phyloP scores from a whole-genome alignment of 1,140 invertebrate genomes.

The Brachionus rubens region DNA sequence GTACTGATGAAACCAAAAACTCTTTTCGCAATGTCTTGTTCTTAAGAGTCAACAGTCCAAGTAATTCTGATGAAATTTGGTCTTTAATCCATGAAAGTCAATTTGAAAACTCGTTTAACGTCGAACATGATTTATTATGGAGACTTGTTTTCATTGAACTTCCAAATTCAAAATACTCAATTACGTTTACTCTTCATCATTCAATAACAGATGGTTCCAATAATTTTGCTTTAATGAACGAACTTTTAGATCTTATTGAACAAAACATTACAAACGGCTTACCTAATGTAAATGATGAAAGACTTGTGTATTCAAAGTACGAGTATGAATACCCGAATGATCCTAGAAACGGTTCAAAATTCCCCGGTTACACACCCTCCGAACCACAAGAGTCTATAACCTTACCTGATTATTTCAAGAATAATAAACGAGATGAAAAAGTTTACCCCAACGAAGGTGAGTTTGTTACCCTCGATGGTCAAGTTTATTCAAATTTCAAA shows the following conservation, averaged over 20 bases:
- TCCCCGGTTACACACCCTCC: too few species aligned
- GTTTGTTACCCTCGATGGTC: not conserved
- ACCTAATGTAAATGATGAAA: not conserved
- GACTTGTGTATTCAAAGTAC: not conserved
- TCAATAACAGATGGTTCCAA: slow-evolving; percentile 4
- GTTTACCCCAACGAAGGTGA: not conserved
- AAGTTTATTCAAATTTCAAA: not conserved
- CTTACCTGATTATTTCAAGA: not conserved
- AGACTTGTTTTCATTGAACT: not conserved
- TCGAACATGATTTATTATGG: slow-evolving; percentile 14
- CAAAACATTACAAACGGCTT: not conserved
- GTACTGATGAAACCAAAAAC: not conserved
- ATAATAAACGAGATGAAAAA: not conserved
- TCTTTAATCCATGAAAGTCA: not conserved
- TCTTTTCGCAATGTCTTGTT: too few species aligned
- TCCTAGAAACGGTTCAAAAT: not conserved
- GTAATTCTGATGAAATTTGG: not conserved
- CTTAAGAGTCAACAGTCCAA: too few species aligned
- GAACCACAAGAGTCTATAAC: too few species aligned
- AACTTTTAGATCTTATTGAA: not conserved
- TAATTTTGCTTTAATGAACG: slow-evolving; percentile 8
- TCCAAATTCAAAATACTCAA: not conserved
- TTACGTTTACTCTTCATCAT: not conserved
- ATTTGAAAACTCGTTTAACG: not conserved
- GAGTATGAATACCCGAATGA: not conserved